These are phyloP conservation scores for Paraescarpia echinospica DNA, from an alignment of 1,140 invertebrate genomes.

Conservation along the genomic window DNA sequence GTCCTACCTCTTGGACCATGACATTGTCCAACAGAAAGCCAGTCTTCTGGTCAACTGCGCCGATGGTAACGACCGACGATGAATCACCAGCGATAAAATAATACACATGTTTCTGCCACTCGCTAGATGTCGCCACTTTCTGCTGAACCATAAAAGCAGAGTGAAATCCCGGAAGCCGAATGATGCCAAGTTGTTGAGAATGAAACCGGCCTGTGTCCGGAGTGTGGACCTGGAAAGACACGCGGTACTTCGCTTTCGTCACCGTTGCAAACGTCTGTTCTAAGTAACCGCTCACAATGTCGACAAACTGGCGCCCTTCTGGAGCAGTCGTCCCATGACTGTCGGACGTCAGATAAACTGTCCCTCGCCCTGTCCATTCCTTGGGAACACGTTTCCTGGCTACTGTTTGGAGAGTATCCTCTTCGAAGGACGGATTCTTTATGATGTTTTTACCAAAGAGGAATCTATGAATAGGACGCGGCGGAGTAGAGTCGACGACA, in stretches of 20 bases:
- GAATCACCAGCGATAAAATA: constrained; percentile 27
- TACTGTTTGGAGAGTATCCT: constrained; percentile 16
- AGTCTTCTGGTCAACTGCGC: neutral
- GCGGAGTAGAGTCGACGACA: constrained; percentile 36
- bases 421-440: constrained; percentile 40
- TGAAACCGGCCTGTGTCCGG: constrained; percentile 22
- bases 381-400: constrained; percentile 22
- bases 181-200: neutral
- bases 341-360: constrained; percentile 23
- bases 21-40: neutral
- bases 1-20: neutral
- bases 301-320: neutral
- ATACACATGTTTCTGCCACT: constrained; percentile 38
- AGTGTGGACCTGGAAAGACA: constrained; percentile 23
- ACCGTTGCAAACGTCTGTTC: constrained; percentile 22
- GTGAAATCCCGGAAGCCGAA: constrained; percentile 8
- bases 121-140: constrained; percentile 20
- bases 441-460: constrained; percentile 33
- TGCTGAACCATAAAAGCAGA: constrained; percentile 16
- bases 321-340: constrained; percentile 18
- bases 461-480: constrained; percentile 24
- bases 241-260: constrained; percentile 21
- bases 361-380: constrained; percentile 20
- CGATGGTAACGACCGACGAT: neutral
- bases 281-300: constrained; percentile 22